Evolutionary conservation across 2,888 invertebrate genomes (phyloP), one percentile per base, ranked within the genome.

Genomic region (Melanchra persicariae): DNA sequence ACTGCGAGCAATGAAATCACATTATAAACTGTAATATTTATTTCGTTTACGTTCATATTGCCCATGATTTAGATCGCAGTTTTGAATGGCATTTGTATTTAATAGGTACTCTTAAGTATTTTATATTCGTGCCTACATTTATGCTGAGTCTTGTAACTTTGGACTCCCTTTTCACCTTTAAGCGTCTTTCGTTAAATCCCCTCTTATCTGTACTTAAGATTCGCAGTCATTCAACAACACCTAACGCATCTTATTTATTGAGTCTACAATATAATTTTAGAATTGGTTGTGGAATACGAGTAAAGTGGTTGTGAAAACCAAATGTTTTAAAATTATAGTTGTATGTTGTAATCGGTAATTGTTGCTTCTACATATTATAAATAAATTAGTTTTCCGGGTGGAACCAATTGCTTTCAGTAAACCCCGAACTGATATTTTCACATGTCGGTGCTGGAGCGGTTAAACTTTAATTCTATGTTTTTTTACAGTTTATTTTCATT

Each of bases 161-260:
- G 26, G 15, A 66, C 55, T 66, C 60, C 71, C 40, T 63, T 80
- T 77, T 74, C 68, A 74, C 71, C 59, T 77, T 82, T 72, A 65
- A n/a, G 30, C 49, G 71, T 52, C 49, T 74, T 79, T 70, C 7
- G 19, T 58, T 26, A 58, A 77, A 73, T 64, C 62, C 61, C 45
- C 54, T 66, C 43, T 72, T 66, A 77, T 70, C 34, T 58, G 10
- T 66, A 62, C 30, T 70, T 55, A 58, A 12, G 55, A 73, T 68
- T 65, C 15, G 12, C 24, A 51, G 49, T 74, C 64, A 51, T 64
- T 61, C 49, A 70, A 69, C 52, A 70, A 51, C 45, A 45, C 30
- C 40, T 2, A 49, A 30, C 0, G 4, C 43, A 15, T 2, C 8
- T 8, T 45, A 34, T 52, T 59, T 3, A 34, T 26, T 34, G 2